A percentile compares a stretch with the other conserved stretches of the same genome.
Evolutionary conservation across 1,140 invertebrate genomes (phyloP).

Genomic region (Panagrolaimus sp.): DNA sequence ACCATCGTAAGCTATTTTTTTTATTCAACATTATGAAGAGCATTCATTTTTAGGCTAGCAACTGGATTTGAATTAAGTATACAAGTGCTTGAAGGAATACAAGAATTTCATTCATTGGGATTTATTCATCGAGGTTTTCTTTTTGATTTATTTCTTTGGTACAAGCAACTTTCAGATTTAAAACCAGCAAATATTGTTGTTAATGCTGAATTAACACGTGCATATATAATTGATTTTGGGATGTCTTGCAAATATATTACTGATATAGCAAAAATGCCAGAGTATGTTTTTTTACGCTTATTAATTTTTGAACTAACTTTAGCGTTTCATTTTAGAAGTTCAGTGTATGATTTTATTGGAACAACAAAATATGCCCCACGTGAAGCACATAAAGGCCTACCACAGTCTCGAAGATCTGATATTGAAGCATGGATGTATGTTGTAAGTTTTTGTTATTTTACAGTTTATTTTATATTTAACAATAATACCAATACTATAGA

Average conservation of each 20-base stretch:
- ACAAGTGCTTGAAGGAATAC: constrained; percentile 18
- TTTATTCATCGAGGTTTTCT: constrained; percentile 17
- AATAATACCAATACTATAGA: too few relatives aligned
- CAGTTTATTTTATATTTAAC: background rate
- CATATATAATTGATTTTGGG: constrained; percentile 29
- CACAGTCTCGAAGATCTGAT: constrained; percentile 25
- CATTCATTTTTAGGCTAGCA: constrained; percentile 12
- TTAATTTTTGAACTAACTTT: too few relatives aligned
- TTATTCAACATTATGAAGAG: background rate
- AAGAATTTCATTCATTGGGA: constrained; percentile 20
- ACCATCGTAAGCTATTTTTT: constrained; percentile 17
- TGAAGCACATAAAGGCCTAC: constrained; percentile 12
- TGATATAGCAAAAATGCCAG: constrained; percentile 19
- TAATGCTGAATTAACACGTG: background rate
- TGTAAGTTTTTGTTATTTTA: background rate
- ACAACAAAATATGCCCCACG: constrained; percentile 22
- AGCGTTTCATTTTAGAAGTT: too few relatives aligned
- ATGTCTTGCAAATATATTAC: constrained; percentile 23
- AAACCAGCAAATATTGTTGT: constrained; percentile 31
- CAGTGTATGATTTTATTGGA: constrained; percentile 23
- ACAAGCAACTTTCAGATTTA: background rate
- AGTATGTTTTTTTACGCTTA: background rate
- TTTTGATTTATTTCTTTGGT: too few relatives aligned
- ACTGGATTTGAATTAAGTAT: constrained; percentile 17
- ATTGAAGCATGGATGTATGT: constrained; percentile 29